These are phyloP conservation scores for Mola mola DNA, from an alignment of 2,113 vertebrate species.

Conservation along the genomic window DNA sequence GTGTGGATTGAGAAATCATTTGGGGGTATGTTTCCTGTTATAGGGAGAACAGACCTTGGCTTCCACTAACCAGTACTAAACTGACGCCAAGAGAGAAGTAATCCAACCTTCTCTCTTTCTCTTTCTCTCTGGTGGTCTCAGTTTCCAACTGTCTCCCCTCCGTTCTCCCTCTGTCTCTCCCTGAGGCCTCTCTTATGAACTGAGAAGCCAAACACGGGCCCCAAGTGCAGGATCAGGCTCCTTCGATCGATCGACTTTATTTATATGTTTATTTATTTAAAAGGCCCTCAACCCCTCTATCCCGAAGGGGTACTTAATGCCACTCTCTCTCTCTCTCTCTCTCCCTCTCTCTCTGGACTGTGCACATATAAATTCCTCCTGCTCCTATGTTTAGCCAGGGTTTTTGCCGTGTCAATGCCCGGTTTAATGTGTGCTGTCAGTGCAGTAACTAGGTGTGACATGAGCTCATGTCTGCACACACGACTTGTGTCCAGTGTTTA, in stretches of 20 bases:
- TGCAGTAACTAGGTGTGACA: slow-evolving; percentile 48
- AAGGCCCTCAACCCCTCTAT: slow-evolving; percentile 55
- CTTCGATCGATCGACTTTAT: slow-evolving; percentile 73
- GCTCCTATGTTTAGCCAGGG: slow-evolving; percentile 47
- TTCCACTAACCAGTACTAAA: slow-evolving; percentile 57
- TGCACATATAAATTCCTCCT: slow-evolving; percentile 31
- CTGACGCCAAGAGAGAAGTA: slow-evolving; percentile 70
- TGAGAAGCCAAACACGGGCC: slow-evolving; percentile 69
- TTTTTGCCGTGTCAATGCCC: slow-evolving; percentile 40
- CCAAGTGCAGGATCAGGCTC: slow-evolving; percentile 64
- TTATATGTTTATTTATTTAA: slow-evolving; percentile 77
- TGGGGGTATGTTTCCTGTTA: slow-evolving; percentile 65
- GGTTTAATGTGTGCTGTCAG: slow-evolving; percentile 25
- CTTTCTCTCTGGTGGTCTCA: slow-evolving; percentile 6
- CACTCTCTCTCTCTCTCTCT: not conserved
- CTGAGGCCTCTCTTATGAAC: slow-evolving; percentile 62
- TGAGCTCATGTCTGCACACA: slow-evolving; percentile 31
- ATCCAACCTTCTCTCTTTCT: slow-evolving; percentile 57
- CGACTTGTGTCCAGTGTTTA: slow-evolving; percentile 12
- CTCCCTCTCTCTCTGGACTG: slow-evolving; percentile 9
- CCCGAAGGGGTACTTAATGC: slow-evolving; percentile 67
- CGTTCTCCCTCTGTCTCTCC: slow-evolving; percentile 17
- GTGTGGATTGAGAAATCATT: slow-evolving; percentile 26
- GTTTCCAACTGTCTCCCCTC: not conserved
- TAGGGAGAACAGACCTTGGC: slow-evolving; percentile 51